Base-by-base conservation (phyloP, 2,113 vertebrate genomes). In the Nothocercus julius region DNA sequence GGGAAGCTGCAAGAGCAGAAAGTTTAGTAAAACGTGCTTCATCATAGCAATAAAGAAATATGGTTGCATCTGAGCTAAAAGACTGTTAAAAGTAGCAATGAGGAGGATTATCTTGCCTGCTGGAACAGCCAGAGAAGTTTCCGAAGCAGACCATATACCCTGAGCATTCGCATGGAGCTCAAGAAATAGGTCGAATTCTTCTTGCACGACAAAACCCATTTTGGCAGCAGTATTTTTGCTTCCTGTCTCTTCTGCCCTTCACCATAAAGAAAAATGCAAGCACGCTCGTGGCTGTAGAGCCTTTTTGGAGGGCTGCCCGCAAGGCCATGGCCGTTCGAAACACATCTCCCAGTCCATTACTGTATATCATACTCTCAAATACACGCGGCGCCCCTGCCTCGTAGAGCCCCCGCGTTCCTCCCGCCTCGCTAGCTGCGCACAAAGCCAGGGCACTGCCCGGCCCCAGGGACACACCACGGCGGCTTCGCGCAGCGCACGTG, bases 1-100 rank as follows among this genome's bases (percentile, higher is more conserved):
- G 83, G 80, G 83, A 93, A 94, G 69, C 66, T 90, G 83, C 87
- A 90, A 91, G 80, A 90, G 94, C 93, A 90, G 42, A 75, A 83
- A 93, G 85, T 93, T 97, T 92, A 82, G 62, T 87, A 94, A 95
- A 97, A 82, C 70, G 58, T 68, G 66, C 85, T 70, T 94, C 82
- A 94, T 92, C 80, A 40, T 44, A 73, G 69, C 36, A 68, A 93
- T 84, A 93, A 86, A 95, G 86, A 90, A 91, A 93, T 87, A 59
- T 90, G 82, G n/a, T 82, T 94, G 62, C 83, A 47, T 93, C 62
- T 84, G 77, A 73, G 44, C 77, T 62, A 66, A 84, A 94, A 84
- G 77, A 47, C 18, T 1, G 1, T n/a, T 79, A n/a, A 66, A 58
- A 83, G 62, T 9, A 92, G 47, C 38, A 73, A 79, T 0, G 0